Evolutionary conservation across 2,113 vertebrate genomes (phyloP).

Genomic region (Acrocephalus kingi): DNA sequence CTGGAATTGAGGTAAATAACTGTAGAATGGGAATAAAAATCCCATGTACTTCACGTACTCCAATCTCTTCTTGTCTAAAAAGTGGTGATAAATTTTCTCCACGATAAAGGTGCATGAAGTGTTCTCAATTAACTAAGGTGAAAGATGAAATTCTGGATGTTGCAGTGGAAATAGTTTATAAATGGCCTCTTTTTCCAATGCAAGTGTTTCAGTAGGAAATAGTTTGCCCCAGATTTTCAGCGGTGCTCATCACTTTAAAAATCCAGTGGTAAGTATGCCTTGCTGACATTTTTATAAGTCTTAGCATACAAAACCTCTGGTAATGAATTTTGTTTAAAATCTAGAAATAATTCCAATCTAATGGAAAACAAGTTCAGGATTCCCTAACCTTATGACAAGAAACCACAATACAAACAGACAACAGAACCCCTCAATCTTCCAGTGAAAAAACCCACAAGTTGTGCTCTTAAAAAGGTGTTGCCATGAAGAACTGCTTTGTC

Average conservation of each 20-base stretch:
- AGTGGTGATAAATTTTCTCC: neutral
- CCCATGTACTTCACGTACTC: fast-evolving
- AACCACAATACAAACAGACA: neutral
- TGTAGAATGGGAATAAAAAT: neutral
- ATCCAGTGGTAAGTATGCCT: neutral
- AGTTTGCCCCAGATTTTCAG: neutral
- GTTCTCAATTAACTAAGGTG: fast-evolving
- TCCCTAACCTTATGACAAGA: neutral
- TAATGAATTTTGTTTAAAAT: neutral
- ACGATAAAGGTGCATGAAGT: neutral
- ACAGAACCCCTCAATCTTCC: neutral
- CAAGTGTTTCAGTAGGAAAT: neutral
- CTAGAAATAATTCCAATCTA: neutral
- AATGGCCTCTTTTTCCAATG: neutral
- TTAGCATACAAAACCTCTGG: neutral
- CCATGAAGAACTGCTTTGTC: neutral
- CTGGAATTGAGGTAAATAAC: neutral
- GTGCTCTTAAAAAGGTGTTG: neutral
- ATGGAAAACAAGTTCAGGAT: neutral
- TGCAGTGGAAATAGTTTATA: neutral
- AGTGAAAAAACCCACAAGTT: neutral
- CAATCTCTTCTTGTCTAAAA: neutral
- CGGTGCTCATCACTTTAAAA: neutral
- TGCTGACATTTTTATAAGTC: neutral
- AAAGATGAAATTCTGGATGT: neutral